These are phyloP conservation scores for Oreotrochilus melanogaster DNA, from an alignment of 2,113 vertebrate species.

Conservation along the genomic window DNA sequence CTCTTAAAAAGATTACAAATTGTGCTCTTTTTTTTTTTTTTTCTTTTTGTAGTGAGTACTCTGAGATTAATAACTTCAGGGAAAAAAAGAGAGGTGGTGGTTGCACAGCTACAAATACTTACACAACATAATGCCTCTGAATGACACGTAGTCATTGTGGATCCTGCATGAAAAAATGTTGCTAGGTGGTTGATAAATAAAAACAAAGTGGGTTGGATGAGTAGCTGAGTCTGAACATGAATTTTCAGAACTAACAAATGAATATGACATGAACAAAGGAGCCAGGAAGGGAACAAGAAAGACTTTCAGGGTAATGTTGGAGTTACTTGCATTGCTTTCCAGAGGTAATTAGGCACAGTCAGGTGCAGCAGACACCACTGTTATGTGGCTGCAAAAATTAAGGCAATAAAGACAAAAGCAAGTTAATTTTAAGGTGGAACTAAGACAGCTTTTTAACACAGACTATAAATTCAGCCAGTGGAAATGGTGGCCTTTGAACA, in stretches of 20 bases:
- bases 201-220: conserved; percentile 69
- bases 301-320: conserved; percentile 50
- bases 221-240: conserved; percentile 75
- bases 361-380: conserved; percentile 53
- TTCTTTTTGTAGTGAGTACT: not conserved
- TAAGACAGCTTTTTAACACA: not conserved
- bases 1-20: not conserved
- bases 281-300: conserved; percentile 69
- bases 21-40: not conserved
- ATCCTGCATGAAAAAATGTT: conserved; percentile 60
- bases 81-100: not conserved
- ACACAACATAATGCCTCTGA: not conserved
- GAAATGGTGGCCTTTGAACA: not conserved
- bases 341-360: conserved; percentile 68
- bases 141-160: not conserved
- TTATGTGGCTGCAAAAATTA: conserved; percentile 54
- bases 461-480: not conserved
- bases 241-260: conserved; percentile 65
- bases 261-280: conserved; percentile 54
- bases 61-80: not conserved
- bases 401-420: conserved; percentile 53
- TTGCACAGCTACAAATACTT: conserved; percentile 34
- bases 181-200: conserved; percentile 78
- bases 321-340: conserved; percentile 49
- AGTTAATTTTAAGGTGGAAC: conserved; percentile 67